Conservation (phyloP, 2,888 invertebrate genomes). For the Sarcophaga carnaria region DNA sequence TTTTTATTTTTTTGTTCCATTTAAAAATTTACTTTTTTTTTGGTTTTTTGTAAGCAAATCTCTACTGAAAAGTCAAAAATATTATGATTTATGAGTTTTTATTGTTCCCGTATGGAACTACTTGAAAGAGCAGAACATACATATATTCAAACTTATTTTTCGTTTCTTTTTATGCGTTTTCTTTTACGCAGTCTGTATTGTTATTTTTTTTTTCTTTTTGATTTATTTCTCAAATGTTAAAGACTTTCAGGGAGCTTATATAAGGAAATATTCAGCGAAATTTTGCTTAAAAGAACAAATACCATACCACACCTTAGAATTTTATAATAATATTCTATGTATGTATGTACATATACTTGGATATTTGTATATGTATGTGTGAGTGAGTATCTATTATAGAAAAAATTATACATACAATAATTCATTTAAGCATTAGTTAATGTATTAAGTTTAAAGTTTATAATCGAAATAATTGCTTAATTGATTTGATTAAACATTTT, state of each 20-base stretch:
- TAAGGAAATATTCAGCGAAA: conserved; percentile 28
- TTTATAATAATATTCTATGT: background rate
- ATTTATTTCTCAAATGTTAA: conserved; percentile 32
- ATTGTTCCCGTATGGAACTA: conserved; percentile 64
- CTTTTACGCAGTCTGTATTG: too few species aligned
- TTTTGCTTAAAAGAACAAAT: conserved; percentile 1
- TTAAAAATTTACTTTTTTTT: conserved; percentile 39
- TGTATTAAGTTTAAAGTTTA: conserved; percentile 15
- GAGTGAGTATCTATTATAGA: background rate
- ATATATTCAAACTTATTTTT: conserved; percentile 48
- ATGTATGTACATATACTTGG: background rate
- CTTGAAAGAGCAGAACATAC: conserved; percentile 42
- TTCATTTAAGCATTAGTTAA: conserved; percentile 20
- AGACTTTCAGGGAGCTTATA: conserved; percentile 32
- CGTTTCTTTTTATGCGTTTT: background rate
- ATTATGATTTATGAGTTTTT: conserved; percentile 67
- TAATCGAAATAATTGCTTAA: conserved; percentile 55
- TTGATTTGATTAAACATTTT: conserved; percentile 55
- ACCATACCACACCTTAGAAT: background rate
- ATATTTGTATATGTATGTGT: background rate
- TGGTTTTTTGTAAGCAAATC: conserved; percentile 34
- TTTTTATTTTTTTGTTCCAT: conserved; percentile 47
- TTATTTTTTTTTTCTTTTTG: conserved; percentile 9
- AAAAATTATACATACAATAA: background rate
- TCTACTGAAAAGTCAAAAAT: conserved; percentile 44